A percentile compares a stretch with the other conserved stretches of the same genome.
These are phyloP conservation scores for Melipona beecheii DNA, from an alignment of 2,888 invertebrate genomes.

Conservation along the genomic window DNA sequence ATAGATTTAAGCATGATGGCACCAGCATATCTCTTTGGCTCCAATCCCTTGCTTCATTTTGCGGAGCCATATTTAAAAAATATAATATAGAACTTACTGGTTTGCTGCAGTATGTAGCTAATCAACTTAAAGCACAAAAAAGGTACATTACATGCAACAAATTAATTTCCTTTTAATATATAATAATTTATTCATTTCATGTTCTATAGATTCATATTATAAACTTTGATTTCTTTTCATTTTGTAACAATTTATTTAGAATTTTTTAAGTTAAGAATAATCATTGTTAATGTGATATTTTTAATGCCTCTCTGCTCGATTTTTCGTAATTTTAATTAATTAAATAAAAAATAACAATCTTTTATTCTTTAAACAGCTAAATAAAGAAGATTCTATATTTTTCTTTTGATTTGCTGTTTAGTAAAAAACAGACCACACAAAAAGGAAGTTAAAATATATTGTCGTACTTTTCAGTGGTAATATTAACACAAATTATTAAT, in stretches of 20 bases:
- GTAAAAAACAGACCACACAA: neutral
- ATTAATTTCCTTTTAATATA: constrained; percentile 20
- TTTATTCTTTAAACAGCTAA: constrained; percentile 19
- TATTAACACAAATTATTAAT: neutral
- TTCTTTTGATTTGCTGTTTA: constrained; percentile 14
- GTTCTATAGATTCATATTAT: too few relatives aligned
- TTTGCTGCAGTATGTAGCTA: constrained; percentile 97
- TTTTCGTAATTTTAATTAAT: neutral
- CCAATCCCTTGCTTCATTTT: constrained; percentile 97
- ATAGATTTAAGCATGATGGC: constrained; percentile 93
- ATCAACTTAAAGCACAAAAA: constrained; percentile 97
- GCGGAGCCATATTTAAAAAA: constrained; percentile 98
- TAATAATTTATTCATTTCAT: constrained; percentile 7
- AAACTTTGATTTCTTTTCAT: neutral
- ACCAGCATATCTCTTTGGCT: constrained; percentile 97
- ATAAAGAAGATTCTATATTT: constrained; percentile 1
- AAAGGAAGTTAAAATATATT: neutral
- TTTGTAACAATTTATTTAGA: neutral
- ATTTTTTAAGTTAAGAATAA: neutral
- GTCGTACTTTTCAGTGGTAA: neutral
- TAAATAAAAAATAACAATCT: constrained; percentile 9
- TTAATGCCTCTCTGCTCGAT: neutral
- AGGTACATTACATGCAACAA: constrained; percentile 86
- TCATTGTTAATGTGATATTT: neutral
- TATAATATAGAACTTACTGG: constrained; percentile 98